A percentile compares a stretch with the other conserved stretches of the same genome.
Conservation (phyloP, 2,888 invertebrate genomes). For the Matsumyia berberina region DNA sequence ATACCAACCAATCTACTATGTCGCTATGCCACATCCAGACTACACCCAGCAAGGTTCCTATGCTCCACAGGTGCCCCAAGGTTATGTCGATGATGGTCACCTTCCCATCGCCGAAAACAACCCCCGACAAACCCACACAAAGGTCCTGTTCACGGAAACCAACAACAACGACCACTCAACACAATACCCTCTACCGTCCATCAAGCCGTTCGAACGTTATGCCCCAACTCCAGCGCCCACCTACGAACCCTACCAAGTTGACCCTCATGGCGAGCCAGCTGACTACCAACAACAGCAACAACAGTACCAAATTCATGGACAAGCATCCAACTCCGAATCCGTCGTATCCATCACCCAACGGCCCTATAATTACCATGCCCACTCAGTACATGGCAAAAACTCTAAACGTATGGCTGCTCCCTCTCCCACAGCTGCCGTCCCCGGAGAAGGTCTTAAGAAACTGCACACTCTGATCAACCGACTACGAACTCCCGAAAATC, state of each 20-base stretch:
- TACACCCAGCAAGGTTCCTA: constrained; percentile 57
- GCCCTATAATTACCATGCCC: constrained; percentile 83
- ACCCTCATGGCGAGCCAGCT: constrained; percentile 60
- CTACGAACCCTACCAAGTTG: constrained; percentile 77
- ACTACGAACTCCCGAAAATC: constrained; percentile 30
- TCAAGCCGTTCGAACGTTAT: constrained; percentile 79
- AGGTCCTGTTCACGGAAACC: constrained; percentile 81
- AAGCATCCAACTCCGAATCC: constrained; percentile 61
- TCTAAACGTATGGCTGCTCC: constrained; percentile 75
- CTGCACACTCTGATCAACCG: constrained; percentile 36
- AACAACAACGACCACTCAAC: constrained; percentile 78
- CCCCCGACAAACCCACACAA: constrained; percentile 83
- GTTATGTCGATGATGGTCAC: constrained; percentile 52
- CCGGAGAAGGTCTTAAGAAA: constrained; percentile 55
- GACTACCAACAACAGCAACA: constrained; percentile 49
- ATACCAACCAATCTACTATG: constrained; percentile 81
- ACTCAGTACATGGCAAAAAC: constrained; percentile 31
- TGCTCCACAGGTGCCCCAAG: constrained; percentile 27
- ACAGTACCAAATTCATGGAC: constrained; percentile 50
- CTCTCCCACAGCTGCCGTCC: constrained; percentile 30
- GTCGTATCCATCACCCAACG: constrained; percentile 80
- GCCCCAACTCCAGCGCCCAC: constrained; percentile 74
- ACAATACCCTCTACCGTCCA: constrained; percentile 80
- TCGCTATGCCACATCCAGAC: constrained; percentile 79
- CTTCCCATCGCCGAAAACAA: constrained; percentile 82